Base-by-base conservation (phyloP, 2,113 vertebrate species). In the Nansenia antarctica region DNA sequence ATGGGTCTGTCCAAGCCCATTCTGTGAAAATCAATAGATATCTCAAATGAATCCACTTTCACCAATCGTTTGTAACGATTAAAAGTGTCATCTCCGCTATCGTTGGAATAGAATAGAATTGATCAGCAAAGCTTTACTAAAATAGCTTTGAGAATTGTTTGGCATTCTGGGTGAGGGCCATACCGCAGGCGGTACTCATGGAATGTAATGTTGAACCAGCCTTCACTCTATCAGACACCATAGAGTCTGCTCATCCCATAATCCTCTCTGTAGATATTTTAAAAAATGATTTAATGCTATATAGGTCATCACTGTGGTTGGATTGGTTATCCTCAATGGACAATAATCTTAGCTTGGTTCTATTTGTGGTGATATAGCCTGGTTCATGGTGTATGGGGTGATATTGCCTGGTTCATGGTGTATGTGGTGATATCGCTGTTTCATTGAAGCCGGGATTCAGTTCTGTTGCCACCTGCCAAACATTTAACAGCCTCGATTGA, bases 381-480 rank as follows among this genome's bases (percentile, higher is more conserved):
- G n/a, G n/a, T n/a, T n/a, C n/a, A n/a, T n/a, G n/a, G n/a, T n/a
- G n/a, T n/a, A n/a, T n/a, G n/a, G n/a, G n/a, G n/a, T n/a, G n/a
- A n/a, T n/a, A n/a, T n/a, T n/a, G n/a, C n/a, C n/a, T n/a, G n/a
- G n/a, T n/a, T n/a, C n/a, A n/a, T n/a, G n/a, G n/a, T n/a, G n/a
- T n/a, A n/a, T n/a, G n/a, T 49, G 45, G 45, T 22, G n/a, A 22
- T 9, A n/a, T n/a, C 45, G 6, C 18, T 49, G 45, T 1, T 49
- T n/a, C n/a, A n/a, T 8, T 49, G 45, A 20, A 20, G n/a, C 45
- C 7, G 14, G 12, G 39, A 18, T 18, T 15, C 39, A 18, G n/a
- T 49, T 49, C 45, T 49, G 45, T 49, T 49, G n/a, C 71, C 66
- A 77, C 66, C 62, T 82, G 62, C 75, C 73, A 74, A 81, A 82